Evolutionary conservation across 2,797 vertebrate species (phyloP).

Genomic region (Protonibea diacanthus): DNA sequence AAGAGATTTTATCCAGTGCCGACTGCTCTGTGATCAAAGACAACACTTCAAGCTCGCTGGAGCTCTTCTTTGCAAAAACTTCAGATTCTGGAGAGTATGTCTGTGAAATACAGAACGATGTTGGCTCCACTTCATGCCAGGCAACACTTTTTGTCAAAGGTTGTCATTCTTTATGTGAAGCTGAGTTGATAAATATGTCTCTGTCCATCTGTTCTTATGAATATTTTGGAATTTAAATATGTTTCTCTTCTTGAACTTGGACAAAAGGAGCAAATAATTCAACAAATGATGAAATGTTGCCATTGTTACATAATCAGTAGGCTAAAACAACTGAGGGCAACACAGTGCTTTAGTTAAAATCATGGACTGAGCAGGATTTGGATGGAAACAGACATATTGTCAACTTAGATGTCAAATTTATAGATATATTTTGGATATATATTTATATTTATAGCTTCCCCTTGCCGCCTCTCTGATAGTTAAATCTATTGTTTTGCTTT

Average conservation of each 20-base stretch:
- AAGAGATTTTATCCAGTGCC: slow-evolving; percentile 90
- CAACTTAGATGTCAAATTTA: not conserved
- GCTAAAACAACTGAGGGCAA: slow-evolving; percentile 1
- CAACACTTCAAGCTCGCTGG: slow-evolving; percentile 91
- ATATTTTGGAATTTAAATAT: not conserved
- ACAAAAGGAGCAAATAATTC: no score
- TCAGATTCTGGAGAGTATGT: slow-evolving; percentile 93
- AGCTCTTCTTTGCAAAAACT: slow-evolving; percentile 92
- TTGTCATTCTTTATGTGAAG: slow-evolving; percentile 69
- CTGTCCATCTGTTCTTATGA: slow-evolving; percentile 35
- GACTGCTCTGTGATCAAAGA: slow-evolving; percentile 93
- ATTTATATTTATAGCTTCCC: not conserved
- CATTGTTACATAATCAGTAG: not conserved
- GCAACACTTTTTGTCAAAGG: slow-evolving; percentile 96
- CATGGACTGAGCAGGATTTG: slow-evolving; percentile 27
- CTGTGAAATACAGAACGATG: slow-evolving; percentile 95
- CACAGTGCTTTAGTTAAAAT: not conserved
- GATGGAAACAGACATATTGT: slow-evolving; percentile 36
- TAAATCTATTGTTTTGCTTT: slow-evolving; percentile 35
- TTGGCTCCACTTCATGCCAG: slow-evolving; percentile 92
- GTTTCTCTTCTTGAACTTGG: no score
- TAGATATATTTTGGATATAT: no score
- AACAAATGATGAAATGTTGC: not conserved
- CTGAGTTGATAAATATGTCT: slow-evolving; percentile 11
- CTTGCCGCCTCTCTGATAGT: not conserved